Conservation (phyloP, 1,140 invertebrate genomes). For the Drosophila dunni region DNA sequence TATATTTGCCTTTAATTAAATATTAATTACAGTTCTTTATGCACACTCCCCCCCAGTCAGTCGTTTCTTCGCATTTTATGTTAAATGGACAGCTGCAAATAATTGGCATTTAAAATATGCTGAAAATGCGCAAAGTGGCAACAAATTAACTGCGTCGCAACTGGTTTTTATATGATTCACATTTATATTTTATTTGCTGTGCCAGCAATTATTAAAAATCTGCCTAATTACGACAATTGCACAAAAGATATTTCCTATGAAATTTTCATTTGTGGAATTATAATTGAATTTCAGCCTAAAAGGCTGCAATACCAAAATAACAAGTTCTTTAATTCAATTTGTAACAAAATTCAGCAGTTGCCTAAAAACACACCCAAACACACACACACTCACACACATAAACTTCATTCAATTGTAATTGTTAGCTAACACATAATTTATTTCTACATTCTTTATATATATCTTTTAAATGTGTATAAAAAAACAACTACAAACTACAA, state of each 20-base stretch:
- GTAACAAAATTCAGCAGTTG: background rate
- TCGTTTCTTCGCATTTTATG: constrained; percentile 44
- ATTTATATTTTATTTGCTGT: constrained; percentile 14
- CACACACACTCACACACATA: constrained; percentile 27
- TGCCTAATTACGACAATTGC: constrained; percentile 37
- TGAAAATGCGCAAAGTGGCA: constrained; percentile 75
- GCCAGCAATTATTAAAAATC: constrained; percentile 28
- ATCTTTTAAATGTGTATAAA: constrained; percentile 58
- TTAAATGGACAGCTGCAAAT: constrained; percentile 66
- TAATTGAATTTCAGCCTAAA: constrained; percentile 11
- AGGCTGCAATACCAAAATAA: background rate
- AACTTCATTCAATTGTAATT: constrained; percentile 65
- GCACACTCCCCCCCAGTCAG: constrained; percentile 2
- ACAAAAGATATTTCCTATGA: constrained; percentile 8
- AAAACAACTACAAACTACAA: constrained; percentile 48
- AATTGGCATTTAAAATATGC: constrained; percentile 81
- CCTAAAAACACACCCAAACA: constrained; percentile 10
- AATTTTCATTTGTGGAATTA: background rate
- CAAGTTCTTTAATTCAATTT: constrained; percentile 1
- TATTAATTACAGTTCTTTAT: constrained; percentile 72
- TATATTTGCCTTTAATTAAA: constrained; percentile 82
- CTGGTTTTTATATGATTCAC: constrained; percentile 42
- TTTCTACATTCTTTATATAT: constrained; percentile 70
- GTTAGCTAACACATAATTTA: constrained; percentile 78
- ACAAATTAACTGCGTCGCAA: constrained; percentile 67